Percentiles rank a stretch among this genome's conserved stretches.
Evolutionary conservation across 1,140 invertebrate species (phyloP).

Genomic region (Anoplolepis gracilipes): DNA sequence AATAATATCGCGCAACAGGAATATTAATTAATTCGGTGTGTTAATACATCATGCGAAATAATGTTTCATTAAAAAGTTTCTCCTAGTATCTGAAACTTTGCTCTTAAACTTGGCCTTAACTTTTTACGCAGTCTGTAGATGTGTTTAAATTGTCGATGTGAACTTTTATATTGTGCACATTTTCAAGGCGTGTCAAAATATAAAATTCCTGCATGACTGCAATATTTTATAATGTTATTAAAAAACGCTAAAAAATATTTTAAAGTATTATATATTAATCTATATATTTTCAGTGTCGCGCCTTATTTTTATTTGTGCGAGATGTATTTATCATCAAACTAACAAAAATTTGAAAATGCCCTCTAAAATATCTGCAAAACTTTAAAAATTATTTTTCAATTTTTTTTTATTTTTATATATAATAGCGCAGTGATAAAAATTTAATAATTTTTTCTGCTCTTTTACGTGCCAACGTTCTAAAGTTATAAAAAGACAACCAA

Average conservation of each 20-base stretch:
- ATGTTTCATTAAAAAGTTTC: conserved; percentile 59
- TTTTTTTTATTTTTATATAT: too few relatives aligned
- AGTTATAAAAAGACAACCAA: neutral
- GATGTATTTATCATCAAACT: neutral
- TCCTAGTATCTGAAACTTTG: conserved; percentile 23
- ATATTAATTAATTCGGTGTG: conserved; percentile 38
- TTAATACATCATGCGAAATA: conserved; percentile 56
- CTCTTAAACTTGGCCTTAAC: conserved; percentile 34
- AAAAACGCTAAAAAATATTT: neutral
- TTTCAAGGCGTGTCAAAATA: conserved; percentile 13
- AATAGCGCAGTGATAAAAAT: neutral
- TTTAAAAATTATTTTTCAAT: neutral
- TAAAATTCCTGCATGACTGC: conserved; percentile 15
- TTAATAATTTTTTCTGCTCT: neutral
- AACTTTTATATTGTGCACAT: conserved; percentile 2
- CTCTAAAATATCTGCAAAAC: neutral
- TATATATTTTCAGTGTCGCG: neutral
- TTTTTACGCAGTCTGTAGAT: conserved; percentile 29
- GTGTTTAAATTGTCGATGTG: conserved; percentile 35
- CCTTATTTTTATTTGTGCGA: neutral
- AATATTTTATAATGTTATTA: neutral
- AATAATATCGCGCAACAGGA: conserved; percentile 11
- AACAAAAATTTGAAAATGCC: neutral
- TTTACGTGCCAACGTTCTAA: neutral
- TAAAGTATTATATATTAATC: neutral